Conservation (phyloP, 2,797 vertebrate genomes). For the Lagodon rhomboides region DNA sequence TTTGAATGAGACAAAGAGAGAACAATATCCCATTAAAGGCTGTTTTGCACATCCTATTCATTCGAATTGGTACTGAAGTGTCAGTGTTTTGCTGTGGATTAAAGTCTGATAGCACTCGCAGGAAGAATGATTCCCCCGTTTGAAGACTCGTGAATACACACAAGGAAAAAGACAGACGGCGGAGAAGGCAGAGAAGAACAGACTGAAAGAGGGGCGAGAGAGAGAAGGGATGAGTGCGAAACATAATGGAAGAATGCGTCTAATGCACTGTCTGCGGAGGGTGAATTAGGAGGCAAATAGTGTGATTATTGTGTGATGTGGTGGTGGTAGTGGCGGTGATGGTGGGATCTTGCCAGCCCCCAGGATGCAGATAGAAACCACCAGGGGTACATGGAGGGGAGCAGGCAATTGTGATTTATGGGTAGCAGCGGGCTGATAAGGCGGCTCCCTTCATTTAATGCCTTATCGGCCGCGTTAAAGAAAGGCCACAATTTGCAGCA, state of each 20-base stretch:
- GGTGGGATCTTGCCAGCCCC: constrained; percentile 84
- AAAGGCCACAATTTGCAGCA: constrained; percentile 92
- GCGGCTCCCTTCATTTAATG: constrained; percentile 89
- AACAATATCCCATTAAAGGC: constrained; percentile 87
- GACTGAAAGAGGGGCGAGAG: constrained; percentile 52
- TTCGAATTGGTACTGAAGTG: constrained; percentile 79
- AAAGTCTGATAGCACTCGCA: constrained; percentile 85
- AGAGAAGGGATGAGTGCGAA: constrained; percentile 61
- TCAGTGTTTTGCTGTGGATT: constrained; percentile 85
- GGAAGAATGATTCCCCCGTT: constrained; percentile 79
- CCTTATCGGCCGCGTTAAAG: constrained; percentile 89
- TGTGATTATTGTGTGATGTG: constrained; percentile 77
- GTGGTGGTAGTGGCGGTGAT: constrained; percentile 72
- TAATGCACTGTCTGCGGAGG: constrained; percentile 71
- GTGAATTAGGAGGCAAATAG: constrained; percentile 81
- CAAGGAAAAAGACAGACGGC: constrained; percentile 61
- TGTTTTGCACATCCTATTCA: constrained; percentile 82
- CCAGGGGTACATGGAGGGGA: constrained; percentile 84
- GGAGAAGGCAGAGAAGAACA: constrained; percentile 56
- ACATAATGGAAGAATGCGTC: constrained; percentile 73
- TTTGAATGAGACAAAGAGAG: constrained; percentile 83
- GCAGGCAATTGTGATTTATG: constrained; percentile 91
- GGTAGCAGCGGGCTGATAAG: constrained; percentile 89
- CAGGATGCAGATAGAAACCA: constrained; percentile 88
- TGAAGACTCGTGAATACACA: constrained; percentile 79